Percentiles rank a stretch among this genome's conserved stretches.
phyloP scores from a whole-genome alignment of 2,888 invertebrate species.

The Pandemis corylana region DNA sequence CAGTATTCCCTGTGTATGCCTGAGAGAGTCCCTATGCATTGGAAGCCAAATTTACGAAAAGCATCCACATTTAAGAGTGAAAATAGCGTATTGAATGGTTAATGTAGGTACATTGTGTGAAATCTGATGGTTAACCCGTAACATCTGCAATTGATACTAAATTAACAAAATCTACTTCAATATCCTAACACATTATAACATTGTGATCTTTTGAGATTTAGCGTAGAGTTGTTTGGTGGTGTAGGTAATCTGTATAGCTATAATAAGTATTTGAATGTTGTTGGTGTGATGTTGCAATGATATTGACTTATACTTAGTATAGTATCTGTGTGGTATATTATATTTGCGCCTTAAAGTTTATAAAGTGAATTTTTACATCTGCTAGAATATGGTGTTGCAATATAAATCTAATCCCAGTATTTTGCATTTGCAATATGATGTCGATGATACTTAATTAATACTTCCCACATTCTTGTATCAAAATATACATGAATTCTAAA shows the following conservation, averaged over 20 bases:
- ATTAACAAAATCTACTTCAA: conserved; percentile 24
- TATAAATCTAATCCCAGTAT: conserved; percentile 14
- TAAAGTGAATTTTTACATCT: conserved; percentile 50
- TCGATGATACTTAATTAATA: background rate
- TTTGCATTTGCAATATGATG: conserved; percentile 3
- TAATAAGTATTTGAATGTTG: conserved; percentile 75
- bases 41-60: conserved; percentile 84
- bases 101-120: conserved; percentile 76
- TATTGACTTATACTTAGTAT: conserved; percentile 69
- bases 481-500: conserved; percentile 4
- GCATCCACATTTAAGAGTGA: conserved; percentile 85
- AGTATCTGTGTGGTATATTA: conserved; percentile 74
- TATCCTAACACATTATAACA: conserved; percentile 34
- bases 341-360: conserved; percentile 64
- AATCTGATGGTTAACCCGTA: conserved; percentile 56
- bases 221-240: conserved; percentile 81
- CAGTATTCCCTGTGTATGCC: conserved; percentile 85
- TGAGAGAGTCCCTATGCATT: conserved; percentile 84
- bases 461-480: background rate
- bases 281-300: conserved; percentile 81
- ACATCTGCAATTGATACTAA: conserved; percentile 56
- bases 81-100: conserved; percentile 85
- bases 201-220: conserved; percentile 66
- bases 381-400: conserved; percentile 46
- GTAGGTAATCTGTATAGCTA: conserved; percentile 74